Evolutionary conservation across 30 jellyfish, hydroid and myxozoan genomes (phyloP).

Genomic region (Aurelia sp.): DNA sequence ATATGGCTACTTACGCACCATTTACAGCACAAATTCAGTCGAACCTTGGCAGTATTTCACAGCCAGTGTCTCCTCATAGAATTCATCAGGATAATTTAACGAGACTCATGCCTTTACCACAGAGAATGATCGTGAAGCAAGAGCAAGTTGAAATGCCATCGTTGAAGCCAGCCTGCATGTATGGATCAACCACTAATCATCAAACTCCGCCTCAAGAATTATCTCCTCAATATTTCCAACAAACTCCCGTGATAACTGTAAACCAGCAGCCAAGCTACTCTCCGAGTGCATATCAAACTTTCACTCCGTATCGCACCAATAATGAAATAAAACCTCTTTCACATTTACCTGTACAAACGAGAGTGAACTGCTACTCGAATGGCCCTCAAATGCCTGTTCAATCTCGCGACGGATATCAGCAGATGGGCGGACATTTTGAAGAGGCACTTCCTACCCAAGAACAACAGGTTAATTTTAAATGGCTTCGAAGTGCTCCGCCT

Average conservation of each 20-base stretch:
- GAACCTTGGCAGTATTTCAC: constrained; percentile 4
- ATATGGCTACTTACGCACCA: constrained; percentile 34
- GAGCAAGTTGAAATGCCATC: constrained; percentile 48
- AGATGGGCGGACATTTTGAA: constrained; percentile 83
- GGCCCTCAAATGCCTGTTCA: constrained; percentile 66
- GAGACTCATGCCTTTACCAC: constrained; percentile 42
- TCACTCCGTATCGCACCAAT: constrained; percentile 37
- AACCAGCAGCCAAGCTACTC: constrained; percentile 53
- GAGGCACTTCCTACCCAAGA: constrained; percentile 85
- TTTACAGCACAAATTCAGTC: constrained; percentile 25
- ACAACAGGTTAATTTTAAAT: constrained; percentile 81
- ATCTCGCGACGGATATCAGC: constrained; percentile 73
- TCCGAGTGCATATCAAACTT: constrained; percentile 40
- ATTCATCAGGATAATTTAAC: constrained; percentile 11
- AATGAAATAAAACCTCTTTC: constrained; percentile 67
- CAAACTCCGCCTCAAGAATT: constrained; percentile 78
- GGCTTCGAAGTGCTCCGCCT: constrained; percentile 91
- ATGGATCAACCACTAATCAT: constrained; percentile 60
- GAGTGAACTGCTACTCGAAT: constrained; percentile 60
- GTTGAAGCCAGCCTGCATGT: constrained; percentile 75
- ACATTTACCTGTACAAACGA: constrained; percentile 64
- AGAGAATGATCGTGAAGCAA: constrained; percentile 37
- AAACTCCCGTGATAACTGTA: constrained; percentile 57
- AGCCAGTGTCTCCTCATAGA: constrained; percentile 34
- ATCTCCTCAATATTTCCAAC: constrained; percentile 67